Evolutionary conservation across 2,888 invertebrate species (phyloP), one percentile per base, ranked within the genome.

Genomic region (Erebia palarica): DNA sequence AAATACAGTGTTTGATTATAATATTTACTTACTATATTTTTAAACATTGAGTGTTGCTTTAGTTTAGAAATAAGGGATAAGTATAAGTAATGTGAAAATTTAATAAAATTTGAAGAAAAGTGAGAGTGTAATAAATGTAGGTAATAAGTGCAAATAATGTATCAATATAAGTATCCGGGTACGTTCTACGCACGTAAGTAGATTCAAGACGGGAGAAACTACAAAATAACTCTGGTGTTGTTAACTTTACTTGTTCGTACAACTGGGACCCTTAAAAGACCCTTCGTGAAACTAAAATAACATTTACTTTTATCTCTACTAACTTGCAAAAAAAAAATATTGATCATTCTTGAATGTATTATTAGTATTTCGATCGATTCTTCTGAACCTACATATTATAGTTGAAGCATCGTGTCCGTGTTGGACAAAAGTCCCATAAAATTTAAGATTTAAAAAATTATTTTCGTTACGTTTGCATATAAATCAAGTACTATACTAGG

Each of bases 101-200:
- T 42, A 60, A 49, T 42, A 44, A 47, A 63, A 47, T 49, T 47
- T 63, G 7, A 58, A 21, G 47, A 13, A 47, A 57, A 66, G 67
- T 67, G 67, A n/a, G 9, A 59, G 67, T 67, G 67, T 59, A 42
- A 42, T 36, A 64, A 27, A 49, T 66, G 11, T 47, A 66, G n/a
- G 18, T 27, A 9, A 44, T 66, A 47, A 58, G 65, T 55, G 36
- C n/a, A 44, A 13, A 13, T 55, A n/a, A 13, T 16, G 18, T 57
- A 47, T 58, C 11, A 47, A 58, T 36, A 36, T 36, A 36, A 14
- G 53, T 16, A 47, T 47, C 13, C 18, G 59, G 18, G 59, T 36
- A 14, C 10, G 14, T 42, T 14, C 44, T 55, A 27, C 47, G 10
- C 36, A n/a, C 27, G 14, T 42, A n/a, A 47, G 44, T 44, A 69